Conservation (phyloP, 2,888 invertebrate genomes). For the Drosophila borealis region DNA sequence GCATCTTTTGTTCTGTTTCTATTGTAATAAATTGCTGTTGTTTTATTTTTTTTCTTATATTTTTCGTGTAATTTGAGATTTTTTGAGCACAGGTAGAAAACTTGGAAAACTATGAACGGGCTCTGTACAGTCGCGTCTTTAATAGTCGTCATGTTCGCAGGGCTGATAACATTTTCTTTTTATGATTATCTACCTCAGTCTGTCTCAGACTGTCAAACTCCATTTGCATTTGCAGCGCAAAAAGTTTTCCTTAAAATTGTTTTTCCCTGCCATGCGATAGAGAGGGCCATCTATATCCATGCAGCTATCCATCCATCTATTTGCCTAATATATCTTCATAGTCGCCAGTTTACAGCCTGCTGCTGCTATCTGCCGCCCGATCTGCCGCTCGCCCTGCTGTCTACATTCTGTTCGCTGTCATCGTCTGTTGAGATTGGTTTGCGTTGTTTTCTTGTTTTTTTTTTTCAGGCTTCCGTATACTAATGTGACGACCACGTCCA, state of each 20-base stretch:
- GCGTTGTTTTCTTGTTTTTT: conserved; percentile 39
- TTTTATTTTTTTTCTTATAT: conserved; percentile 32
- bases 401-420: conserved; percentile 58
- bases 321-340: conserved; percentile 82
- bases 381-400: conserved; percentile 37
- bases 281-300: conserved; percentile 36
- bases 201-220: conserved; percentile 66
- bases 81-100: conserved; percentile 56
- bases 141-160: conserved; percentile 54
- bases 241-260: conserved; percentile 62
- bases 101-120: conserved; percentile 14
- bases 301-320: conserved; percentile 72
- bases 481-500: conserved; percentile 65
- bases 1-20: conserved; percentile 72
- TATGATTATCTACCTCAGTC: conserved; percentile 62
- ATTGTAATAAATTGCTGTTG: conserved; percentile 71
- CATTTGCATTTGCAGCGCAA: conserved; percentile 74
- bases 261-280: conserved; percentile 26
- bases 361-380: conserved; percentile 52
- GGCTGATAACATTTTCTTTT: conserved; percentile 56
- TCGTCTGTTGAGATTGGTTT: conserved; percentile 71
- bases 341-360: conserved; percentile 75
- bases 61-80: conserved; percentile 72
- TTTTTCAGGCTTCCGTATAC: conserved; percentile 72
- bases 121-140: conserved; percentile 40